Conservation (phyloP, 1,140 invertebrate species). For the Drosophila varians region DNA sequence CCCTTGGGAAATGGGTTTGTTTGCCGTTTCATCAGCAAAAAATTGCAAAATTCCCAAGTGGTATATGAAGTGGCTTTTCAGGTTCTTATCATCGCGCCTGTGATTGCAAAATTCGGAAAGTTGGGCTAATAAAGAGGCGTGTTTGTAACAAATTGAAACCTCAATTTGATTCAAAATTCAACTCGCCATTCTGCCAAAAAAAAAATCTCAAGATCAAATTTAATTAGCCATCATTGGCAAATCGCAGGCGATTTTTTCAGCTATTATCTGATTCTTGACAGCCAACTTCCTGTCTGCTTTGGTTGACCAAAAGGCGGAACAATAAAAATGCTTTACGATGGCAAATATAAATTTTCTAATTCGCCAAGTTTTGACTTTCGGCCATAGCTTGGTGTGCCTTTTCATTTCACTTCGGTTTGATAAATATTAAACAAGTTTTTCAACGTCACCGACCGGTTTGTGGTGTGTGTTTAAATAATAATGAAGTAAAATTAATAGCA, state of each 20-base stretch:
- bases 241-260: conserved; percentile 12
- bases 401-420: conserved; percentile 2
- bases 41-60: conserved; percentile 4
- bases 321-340: conserved; percentile 12
- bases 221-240: conserved; percentile 32
- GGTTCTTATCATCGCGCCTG: not conserved
- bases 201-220: conserved; percentile 11
- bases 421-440: conserved; percentile 33
- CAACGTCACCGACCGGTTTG: conserved; percentile 32
- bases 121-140: not conserved
- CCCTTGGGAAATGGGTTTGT: not conserved
- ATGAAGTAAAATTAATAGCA: conserved; percentile 30
- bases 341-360: conserved; percentile 32
- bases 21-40: conserved; percentile 16
- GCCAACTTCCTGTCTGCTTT: conserved; percentile 22
- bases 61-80: conserved; percentile 3
- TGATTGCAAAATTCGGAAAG: conserved; percentile 13
- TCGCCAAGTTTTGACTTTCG: conserved; percentile 24
- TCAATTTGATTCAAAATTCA: not conserved
- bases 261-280: conserved; percentile 4
- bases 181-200: not conserved
- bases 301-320: conserved; percentile 13
- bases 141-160: not conserved
- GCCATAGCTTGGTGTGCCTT: not conserved
- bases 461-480: not conserved